Evolutionary conservation across 64 coral and sea anemone genomes (phyloP).

Genomic region (Montipora capricornis): DNA sequence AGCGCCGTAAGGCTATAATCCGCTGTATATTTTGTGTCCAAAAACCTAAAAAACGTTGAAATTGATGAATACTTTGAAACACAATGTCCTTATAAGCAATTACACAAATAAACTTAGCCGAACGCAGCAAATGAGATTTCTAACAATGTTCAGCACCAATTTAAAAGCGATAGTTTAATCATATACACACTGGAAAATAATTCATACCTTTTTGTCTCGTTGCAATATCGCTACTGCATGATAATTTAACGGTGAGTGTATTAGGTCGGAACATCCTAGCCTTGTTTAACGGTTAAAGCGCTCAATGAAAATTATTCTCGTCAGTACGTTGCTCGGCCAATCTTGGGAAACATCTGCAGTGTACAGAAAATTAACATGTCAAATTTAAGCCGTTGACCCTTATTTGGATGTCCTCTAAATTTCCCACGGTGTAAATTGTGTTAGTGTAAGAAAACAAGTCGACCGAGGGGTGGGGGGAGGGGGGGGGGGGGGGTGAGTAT

Average conservation of each 20-base stretch:
- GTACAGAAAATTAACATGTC: neutral
- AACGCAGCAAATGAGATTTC: neutral
- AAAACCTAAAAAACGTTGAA: no score
- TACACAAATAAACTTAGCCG: neutral
- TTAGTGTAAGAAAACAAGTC: neutral
- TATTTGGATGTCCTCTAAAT: neutral
- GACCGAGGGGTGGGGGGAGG: no score
- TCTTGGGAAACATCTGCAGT: neutral
- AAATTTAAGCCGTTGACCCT: no score
- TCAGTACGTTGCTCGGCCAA: neutral
- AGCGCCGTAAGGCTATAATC: no score
- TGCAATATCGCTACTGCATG: no score
- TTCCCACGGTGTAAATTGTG: neutral
- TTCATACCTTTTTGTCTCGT: neutral
- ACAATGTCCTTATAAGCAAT: no score
- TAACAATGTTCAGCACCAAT: neutral
- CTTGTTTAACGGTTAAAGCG: neutral
- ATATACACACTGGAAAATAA: neutral
- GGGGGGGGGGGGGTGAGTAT: no score
- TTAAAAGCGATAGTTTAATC: neutral
- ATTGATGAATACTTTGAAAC: no score
- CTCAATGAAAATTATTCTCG: neutral
- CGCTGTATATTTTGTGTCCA: no score
- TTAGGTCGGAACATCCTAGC: neutral
- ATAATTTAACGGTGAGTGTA: neutral